These are phyloP conservation scores for Mystacides longicornis DNA, from an alignment of 2,888 invertebrate genomes.

Conservation along the genomic window DNA sequence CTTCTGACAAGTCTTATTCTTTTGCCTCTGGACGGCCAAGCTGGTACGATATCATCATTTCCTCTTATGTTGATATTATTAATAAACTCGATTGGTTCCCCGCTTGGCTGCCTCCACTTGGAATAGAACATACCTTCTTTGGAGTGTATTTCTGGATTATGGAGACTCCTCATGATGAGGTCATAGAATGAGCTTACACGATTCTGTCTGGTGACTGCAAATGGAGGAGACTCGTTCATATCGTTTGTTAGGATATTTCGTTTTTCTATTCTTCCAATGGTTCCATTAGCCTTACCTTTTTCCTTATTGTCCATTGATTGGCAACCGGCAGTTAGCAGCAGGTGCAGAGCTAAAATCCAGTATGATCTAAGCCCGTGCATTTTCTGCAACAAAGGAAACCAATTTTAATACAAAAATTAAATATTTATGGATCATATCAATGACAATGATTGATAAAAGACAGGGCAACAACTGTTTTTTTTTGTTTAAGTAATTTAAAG, in stretches of 20 bases:
- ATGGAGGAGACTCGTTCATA: neutral
- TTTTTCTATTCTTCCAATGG: neutral
- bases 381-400: neutral
- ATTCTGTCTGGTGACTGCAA: neutral
- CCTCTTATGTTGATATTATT: conserved; percentile 9
- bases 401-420: too few relatives aligned
- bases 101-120: neutral
- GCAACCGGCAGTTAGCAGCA: neutral
- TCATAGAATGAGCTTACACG: neutral
- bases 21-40: conserved; percentile 44
- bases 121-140: neutral
- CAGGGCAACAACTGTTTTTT: too few relatives aligned
- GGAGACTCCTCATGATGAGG: neutral
- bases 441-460: too few relatives aligned
- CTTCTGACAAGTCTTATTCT: conserved; percentile 25
- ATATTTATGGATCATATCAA: too few relatives aligned
- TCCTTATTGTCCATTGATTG: neutral
- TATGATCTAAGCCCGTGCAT: neutral
- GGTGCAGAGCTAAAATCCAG: neutral
- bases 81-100: neutral
- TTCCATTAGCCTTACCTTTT: neutral
- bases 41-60: conserved; percentile 32
- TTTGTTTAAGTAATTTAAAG: too few relatives aligned
- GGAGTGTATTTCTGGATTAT: neutral
- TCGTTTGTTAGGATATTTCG: neutral